A percentile compares a stretch with the other conserved stretches of the same genome.
These are phyloP conservation scores for Berghia stephanieae DNA, from an alignment of 1,140 invertebrate species.

Conservation along the genomic window DNA sequence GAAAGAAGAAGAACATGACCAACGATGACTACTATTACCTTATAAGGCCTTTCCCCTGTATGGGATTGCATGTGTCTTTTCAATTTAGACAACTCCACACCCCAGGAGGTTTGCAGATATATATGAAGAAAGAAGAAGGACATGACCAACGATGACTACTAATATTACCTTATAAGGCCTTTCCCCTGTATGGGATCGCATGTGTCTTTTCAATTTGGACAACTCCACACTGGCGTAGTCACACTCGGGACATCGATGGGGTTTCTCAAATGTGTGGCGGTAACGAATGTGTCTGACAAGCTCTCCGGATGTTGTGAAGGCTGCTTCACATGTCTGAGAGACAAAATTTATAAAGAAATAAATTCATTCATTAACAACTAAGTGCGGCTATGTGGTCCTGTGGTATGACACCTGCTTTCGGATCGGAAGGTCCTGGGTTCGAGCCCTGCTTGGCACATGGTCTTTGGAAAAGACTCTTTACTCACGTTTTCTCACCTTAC, in stretches of 20 bases:
- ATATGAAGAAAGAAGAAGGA: background rate
- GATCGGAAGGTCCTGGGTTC: no score
- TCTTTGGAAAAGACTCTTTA: no score
- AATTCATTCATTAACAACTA: no score
- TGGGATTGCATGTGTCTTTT: slow-evolving; percentile 93
- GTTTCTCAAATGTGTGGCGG: slow-evolving; percentile 92
- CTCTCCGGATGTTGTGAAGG: slow-evolving; percentile 96
- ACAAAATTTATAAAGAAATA: no score
- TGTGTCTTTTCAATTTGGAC: slow-evolving; percentile 91
- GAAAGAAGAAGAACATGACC: background rate
- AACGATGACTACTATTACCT: slow-evolving; percentile 20
- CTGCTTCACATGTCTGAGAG: slow-evolving; percentile 79
- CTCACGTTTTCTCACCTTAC: no score
- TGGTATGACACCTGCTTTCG: no score
- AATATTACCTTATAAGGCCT: slow-evolving; percentile 60
- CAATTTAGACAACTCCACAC: slow-evolving; percentile 91
- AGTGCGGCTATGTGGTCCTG: no score
- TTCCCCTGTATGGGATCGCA: slow-evolving; percentile 89
- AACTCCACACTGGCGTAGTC: slow-evolving; percentile 94
- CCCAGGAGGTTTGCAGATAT: no score
- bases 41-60: slow-evolving; percentile 75
- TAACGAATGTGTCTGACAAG: slow-evolving; percentile 87
- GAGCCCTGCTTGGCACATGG: no score
- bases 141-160: background rate
- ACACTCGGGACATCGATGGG: slow-evolving; percentile 93